Base-by-base conservation (phyloP, 1,140 invertebrate genomes). In the Andrena cerasifolii region DNA sequence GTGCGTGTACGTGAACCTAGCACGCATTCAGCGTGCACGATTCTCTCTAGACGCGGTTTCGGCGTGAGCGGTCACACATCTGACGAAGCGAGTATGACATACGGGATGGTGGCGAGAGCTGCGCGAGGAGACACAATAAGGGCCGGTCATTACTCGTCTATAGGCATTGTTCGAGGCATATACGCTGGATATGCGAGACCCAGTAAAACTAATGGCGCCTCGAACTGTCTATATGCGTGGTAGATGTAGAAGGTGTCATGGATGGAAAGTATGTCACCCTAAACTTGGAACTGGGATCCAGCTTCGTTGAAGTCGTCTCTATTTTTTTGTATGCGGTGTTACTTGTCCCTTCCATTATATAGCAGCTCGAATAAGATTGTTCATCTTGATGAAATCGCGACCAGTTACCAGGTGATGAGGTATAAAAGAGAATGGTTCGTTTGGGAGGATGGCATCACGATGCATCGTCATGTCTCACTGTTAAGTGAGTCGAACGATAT, bases 141-240 rank as follows among this genome's bases (percentile, higher is more conserved):
- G 68, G 80, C 83, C 83, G 85, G 87, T 89, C 84, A 89, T 89
- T 88, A 88, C 80, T 47, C 77, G 80, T 78, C 85, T 82, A 82
- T 81, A 84, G 77, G 74, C 77, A 89, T 89, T 89, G 89, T 89
- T 83, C 83, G 62, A 31, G 62, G 79, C 67, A 78, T 63, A 61
- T 26, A 53, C 75, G 79, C 82, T 83, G 85, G 78, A 88, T 85
- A 83, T 66, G 40, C 79, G n/a, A 82, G 72, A 86, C 73, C 59
- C 68, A 85, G 78, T 47, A 86, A 79, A 86, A 82, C 78, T 80
- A 84, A 89, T 87, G 79, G 83, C 84, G 78, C 79, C 81, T 74
- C 56, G 78, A 79, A 85, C 80, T 83, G 80, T 72, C 86, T 81
- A 82, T n/a, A n/a, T n/a, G n/a, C n/a, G n/a, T n/a, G n/a, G n/a